Conservation (phyloP, 2,888 invertebrate genomes). For the Drosophila macrothrix region DNA sequence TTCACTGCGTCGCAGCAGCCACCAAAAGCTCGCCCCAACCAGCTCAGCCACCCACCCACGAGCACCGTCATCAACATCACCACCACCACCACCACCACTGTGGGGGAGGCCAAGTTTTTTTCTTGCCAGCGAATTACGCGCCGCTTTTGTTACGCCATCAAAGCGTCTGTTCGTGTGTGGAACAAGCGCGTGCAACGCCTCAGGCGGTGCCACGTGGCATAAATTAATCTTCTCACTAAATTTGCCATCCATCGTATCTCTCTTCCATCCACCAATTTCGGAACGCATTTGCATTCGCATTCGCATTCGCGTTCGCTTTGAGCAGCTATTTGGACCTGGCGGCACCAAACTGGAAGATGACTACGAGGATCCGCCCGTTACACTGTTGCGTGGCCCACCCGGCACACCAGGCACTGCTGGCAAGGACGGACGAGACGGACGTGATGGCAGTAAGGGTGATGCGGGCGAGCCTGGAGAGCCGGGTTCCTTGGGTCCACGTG, state of each 20-base stretch:
- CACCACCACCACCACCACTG: conserved; percentile 10
- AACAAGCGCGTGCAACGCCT: conserved; percentile 60
- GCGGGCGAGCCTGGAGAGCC: conserved; percentile 91
- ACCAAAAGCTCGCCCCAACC: conserved; percentile 6
- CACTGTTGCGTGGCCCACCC: conserved; percentile 88
- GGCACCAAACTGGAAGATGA: conserved; percentile 85
- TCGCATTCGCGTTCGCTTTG: conserved; percentile 33
- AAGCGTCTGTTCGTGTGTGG: conserved; percentile 52
- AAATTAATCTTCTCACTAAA: conserved; percentile 72
- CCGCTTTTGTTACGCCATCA: conserved; percentile 69
- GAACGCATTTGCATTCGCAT: conserved; percentile 33
- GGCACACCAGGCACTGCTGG: conserved; percentile 87
- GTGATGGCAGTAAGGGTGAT: conserved; percentile 86
- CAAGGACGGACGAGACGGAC: conserved; percentile 84
- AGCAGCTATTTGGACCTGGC: conserved; percentile 85
- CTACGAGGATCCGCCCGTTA: conserved; percentile 85
- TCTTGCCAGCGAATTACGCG: conserved; percentile 49
- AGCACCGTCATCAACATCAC: conserved; percentile 14
- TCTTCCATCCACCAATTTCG: conserved; percentile 30
- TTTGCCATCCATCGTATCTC: conserved; percentile 51
- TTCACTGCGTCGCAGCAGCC: conserved; percentile 68
- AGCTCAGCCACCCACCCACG: conserved; percentile 10
- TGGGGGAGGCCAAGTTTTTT: conserved; percentile 28
- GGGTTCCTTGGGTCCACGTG: conserved; percentile 91
- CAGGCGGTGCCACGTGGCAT: conserved; percentile 72